Evolutionary conservation across 2,113 vertebrate genomes (phyloP), one percentile per base, ranked within the genome.

Genomic region (Apteryx mantelli): DNA sequence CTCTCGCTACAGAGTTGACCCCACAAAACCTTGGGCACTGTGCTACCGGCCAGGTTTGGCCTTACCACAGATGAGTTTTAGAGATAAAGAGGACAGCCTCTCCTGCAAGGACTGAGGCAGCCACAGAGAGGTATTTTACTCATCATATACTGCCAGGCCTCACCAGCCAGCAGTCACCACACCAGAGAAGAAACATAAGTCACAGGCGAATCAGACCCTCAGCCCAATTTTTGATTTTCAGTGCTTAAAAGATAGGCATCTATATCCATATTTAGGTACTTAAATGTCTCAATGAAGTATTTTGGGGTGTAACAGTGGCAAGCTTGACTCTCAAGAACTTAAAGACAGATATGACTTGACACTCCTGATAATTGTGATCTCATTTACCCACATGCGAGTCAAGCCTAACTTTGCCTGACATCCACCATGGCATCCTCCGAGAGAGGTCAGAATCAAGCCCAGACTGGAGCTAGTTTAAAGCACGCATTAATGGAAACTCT

Each of bases 321-420:
- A 84, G 42, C 15, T 52, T 69, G 61, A 9, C 64, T 74, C 40
- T 25, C 12, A 83, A 50, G 60, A 79, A 64, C 65, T 22, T 63
- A 58, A 85, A 40, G 42, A 13, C 34, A 10, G 17, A 15, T 16
- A 4, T 15, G 46, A 48, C 14, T 12, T 53, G 71, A 44, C 30
- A 28, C 13, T 34, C 65, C 11, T 44, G 30, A 60, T 2, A 8
- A 52, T 53, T 86, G 70, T 19, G 38, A 86, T 8, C 48, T 58
- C 4, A 0, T 3, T 26, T 9, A 58, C 21, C 42, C 1, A 1
- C 13, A 5, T 2, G 36, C 0, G 5, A 56, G 74, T 14, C 46
- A 60, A 48, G 34, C 13, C 52, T 52, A 85, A 3, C 55, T 71
- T 40, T 26, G 48, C 63, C 93, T 36, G 34, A 28, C 3, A 6